A percentile compares a stretch with the other conserved stretches of the same genome.
Conservation (phyloP, 2,113 vertebrate species). For the Phaethon lepturus region DNA sequence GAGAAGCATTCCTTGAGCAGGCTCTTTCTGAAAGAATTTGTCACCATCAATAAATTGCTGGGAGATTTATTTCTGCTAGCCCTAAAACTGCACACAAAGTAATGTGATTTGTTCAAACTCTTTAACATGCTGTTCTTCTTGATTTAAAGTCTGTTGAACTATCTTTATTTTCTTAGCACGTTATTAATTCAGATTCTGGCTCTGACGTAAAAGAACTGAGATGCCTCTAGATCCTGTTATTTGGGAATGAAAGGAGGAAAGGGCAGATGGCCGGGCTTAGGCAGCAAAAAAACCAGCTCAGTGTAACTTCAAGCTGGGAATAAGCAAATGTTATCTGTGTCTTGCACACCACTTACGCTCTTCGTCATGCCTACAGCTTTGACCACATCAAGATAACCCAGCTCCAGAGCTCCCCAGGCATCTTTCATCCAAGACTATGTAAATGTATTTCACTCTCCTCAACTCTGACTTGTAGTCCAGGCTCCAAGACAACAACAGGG, state of each 20-base stretch:
- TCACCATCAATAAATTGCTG: background rate
- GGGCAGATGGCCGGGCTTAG: slow-evolving; percentile 6
- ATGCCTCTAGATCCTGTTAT: background rate
- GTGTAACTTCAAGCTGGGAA: background rate
- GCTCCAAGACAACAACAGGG: background rate
- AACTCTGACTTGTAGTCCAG: background rate
- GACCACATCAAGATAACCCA: background rate
- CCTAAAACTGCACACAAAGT: background rate
- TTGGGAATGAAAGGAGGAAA: slow-evolving; percentile 1
- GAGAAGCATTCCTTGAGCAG: background rate
- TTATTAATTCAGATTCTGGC: slow-evolving; percentile 47
- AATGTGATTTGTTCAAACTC: slow-evolving; percentile 44
- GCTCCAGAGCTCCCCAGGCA: background rate
- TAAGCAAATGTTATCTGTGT: background rate
- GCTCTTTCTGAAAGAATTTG: background rate
- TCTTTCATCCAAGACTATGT: background rate
- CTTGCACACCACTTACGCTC: background rate
- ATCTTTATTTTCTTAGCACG: slow-evolving; percentile 48
- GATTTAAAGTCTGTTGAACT: slow-evolving; percentile 47
- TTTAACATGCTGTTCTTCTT: slow-evolving; percentile 29
- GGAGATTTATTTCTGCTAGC: slow-evolving; percentile 33
- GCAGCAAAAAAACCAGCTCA: background rate
- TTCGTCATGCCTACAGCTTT: background rate
- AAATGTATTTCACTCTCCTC: background rate
- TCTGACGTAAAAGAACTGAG: background rate